Conservation (phyloP, 53 echinoderm and acorn worm species). For the Apostichopus leukothele region DNA sequence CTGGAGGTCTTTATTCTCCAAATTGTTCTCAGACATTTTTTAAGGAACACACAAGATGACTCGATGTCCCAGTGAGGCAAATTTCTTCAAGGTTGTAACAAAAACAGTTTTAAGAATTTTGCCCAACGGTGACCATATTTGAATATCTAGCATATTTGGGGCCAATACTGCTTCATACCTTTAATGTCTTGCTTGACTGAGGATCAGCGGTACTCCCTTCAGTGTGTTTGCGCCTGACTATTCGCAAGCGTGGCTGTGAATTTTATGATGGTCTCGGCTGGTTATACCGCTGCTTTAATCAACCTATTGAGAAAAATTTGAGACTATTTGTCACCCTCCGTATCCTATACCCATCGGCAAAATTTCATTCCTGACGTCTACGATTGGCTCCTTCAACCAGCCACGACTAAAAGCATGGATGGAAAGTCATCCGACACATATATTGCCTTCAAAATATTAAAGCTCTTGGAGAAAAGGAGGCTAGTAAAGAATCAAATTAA, state of each 20-base stretch:
- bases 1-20: no score
- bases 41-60: no score
- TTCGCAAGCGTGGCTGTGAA: not conserved
- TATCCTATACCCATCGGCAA: conserved; percentile 28
- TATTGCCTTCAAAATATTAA: not conserved
- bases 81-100: no score
- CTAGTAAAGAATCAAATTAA: not conserved
- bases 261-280: not conserved
- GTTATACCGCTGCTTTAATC: conserved; percentile 8
- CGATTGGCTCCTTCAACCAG: not conserved
- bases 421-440: not conserved
- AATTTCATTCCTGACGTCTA: not conserved
- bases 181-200: no score
- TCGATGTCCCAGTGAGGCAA: no score
- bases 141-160: no score
- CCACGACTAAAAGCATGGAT: not conserved
- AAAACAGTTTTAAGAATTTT: no score
- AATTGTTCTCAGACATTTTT: no score
- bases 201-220: no score
- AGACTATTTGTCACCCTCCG: conserved; percentile 43
- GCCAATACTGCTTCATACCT: no score
- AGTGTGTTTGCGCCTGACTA: no score
- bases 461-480: not conserved
- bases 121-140: no score
- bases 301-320: not conserved